Evolutionary conservation across 2,797 vertebrate species (phyloP), one percentile per base, ranked within the genome.

Genomic region (Sebastes kiyomatsui): DNA sequence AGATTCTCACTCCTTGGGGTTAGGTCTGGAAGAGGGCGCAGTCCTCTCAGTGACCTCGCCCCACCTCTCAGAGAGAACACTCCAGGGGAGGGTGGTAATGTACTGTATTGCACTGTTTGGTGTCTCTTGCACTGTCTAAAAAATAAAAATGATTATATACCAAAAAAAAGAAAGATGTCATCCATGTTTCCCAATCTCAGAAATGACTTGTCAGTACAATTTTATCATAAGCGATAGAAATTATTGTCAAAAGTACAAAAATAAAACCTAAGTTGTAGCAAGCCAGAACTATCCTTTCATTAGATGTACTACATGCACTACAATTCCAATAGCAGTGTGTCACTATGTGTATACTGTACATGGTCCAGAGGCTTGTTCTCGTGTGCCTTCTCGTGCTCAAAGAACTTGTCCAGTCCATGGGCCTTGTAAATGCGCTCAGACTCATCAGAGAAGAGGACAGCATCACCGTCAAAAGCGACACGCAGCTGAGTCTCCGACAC

Each of bases 401-500:
- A 98, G 95, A 99, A 99, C 92, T 93, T 97, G 82, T 99, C 97
- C 78, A 99, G 94, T 66, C 98, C 97, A 0, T 98, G 97, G 28
- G 96, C 96, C 87, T 99, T 98, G 85, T 95, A 97, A 5, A 99
- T 97, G 87, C 96, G 96, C 87, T 99, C 98, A 0, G 98, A 98
- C 92, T 99, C 98, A 0, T 99, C 97, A 0, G 98, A 99, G 90
- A 99, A 99, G 46, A 99, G 97, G 60, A 99, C 98, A 0, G 97
- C 98, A 0, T 99, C 98, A 0, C 98, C 98, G 1, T 99, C 98
- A 0, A 99, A 99, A 0, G 98, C 98, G 18, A 99, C 98, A 0
- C 97, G 95, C 67, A 99, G 96, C 95, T 99, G 97, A 11, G 91
- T 96, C 82, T 99, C 97, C 0, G 96, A 96, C 81, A 99, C 96